Evolutionary conservation across 1,140 invertebrate genomes (phyloP), one percentile per base, ranked within the genome.

Genomic region (Scylla paramamosain): DNA sequence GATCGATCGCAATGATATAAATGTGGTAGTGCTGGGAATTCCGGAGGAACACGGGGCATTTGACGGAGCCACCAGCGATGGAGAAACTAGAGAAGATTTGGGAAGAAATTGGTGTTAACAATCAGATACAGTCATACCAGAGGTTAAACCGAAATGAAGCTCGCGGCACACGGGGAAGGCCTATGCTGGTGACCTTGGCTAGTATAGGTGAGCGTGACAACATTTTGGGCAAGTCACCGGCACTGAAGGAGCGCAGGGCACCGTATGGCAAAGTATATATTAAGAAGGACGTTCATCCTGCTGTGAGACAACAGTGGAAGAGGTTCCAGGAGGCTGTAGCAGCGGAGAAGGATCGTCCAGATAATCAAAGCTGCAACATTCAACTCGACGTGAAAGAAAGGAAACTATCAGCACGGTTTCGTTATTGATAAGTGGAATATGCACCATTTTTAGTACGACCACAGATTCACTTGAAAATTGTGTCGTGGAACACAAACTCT

Each of bases 341-440:
- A 83, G 82, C 82, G 29, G 20, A 83, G 82, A 83, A 83, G 82
- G 82, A 83, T 83, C 82, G 82, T 31, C 82, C 82, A 83, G 82
- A 8, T 6, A 83, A 25, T 28, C 25, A 83, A 83, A 25, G 4
- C 29, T 83, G 82, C 82, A 83, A 83, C 20, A 83, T 83, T 83
- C 82, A 25, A 83, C 20, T 83, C 6, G 82, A 83, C 6, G 82
- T 83, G 82, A 83, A 83, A 25, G 82, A 83, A 25, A 83, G 82
- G 48, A 52, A 52, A 52, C 20, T 83, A 83, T 31, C 82, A 25
- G 82, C 4, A 83, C 20, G 82, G 29, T 83, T 8, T n/a, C 25
- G 82, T 77, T 77, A 77, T 77, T 83, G 82, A n/a, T 25, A 83
- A 83, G 82, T 83, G 82, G 29, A 83, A 83, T 25, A 6, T 25